phyloP scores from a whole-genome alignment of 2,113 vertebrate species.

The Pseudopodoces humilis region DNA sequence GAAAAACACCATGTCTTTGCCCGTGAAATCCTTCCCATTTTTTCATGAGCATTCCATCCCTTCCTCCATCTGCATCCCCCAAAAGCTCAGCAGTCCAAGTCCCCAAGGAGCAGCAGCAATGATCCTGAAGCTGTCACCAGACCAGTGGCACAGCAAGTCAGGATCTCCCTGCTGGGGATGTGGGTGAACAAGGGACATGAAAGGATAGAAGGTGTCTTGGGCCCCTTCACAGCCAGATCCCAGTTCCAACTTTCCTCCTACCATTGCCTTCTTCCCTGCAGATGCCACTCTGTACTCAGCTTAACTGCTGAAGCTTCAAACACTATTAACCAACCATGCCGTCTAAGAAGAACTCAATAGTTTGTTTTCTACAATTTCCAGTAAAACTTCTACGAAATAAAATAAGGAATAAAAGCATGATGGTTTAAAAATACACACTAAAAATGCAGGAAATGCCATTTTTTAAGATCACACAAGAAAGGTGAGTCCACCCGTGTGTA shows the following conservation, averaged over 20 bases:
- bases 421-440: neutral
- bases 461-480: neutral
- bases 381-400: neutral
- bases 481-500: neutral
- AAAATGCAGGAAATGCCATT: neutral
- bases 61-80: neutral
- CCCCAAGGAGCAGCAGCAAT: neutral
- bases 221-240: neutral
- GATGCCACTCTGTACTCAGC: neutral
- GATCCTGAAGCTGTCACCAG: neutral
- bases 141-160: rapidly evolving
- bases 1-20: rapidly evolving
- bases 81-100: neutral
- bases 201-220: rapidly evolving
- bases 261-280: neutral
- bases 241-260: neutral
- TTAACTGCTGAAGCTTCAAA: neutral
- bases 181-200: rapidly evolving
- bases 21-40: neutral
- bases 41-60: neutral
- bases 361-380: neutral
- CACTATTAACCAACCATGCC: neutral
- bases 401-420: neutral
- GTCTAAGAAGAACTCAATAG: neutral
- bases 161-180: neutral